A percentile compares a stretch with the other conserved stretches of the same genome.
phyloP scores from a whole-genome alignment of 2,113 vertebrate genomes.

The Pedionomus torquatus region DNA sequence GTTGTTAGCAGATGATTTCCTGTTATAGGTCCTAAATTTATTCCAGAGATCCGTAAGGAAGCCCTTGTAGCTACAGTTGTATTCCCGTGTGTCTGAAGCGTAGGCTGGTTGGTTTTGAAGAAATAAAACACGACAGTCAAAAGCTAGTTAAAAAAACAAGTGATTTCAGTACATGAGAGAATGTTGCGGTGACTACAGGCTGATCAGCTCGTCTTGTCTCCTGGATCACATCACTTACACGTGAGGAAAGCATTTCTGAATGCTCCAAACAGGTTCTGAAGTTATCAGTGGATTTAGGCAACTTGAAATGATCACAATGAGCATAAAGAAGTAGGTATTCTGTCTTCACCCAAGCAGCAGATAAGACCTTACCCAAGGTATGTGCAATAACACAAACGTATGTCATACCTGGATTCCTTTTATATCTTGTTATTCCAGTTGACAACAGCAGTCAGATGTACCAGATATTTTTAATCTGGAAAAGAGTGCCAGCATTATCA shows the following conservation, averaged over 20 bases:
- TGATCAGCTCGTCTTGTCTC: neutral
- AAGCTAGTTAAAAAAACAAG: neutral
- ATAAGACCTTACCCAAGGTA: neutral
- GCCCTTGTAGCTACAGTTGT: neutral
- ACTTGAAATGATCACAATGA: neutral
- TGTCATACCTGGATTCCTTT: neutral
- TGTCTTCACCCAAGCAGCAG: neutral
- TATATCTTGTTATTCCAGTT: neutral
- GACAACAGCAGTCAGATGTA: slow-evolving; percentile 27
- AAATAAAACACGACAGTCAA: neutral
- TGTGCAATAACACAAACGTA: neutral
- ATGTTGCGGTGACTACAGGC: neutral
- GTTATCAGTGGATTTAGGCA: neutral
- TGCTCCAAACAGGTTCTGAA: neutral
- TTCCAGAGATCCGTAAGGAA: neutral
- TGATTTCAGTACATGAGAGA: neutral
- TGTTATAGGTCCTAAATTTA: neutral
- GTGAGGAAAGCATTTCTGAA: neutral
- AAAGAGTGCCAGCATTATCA: neutral
- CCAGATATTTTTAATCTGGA: slow-evolving; percentile 5
- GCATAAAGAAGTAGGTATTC: neutral
- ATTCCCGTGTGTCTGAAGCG: neutral
- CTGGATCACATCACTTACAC: neutral
- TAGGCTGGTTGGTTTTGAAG: neutral
- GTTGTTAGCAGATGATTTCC: neutral